Base-by-base conservation (phyloP, 1,140 invertebrate genomes). In the Drosophila subpulchrella region DNA sequence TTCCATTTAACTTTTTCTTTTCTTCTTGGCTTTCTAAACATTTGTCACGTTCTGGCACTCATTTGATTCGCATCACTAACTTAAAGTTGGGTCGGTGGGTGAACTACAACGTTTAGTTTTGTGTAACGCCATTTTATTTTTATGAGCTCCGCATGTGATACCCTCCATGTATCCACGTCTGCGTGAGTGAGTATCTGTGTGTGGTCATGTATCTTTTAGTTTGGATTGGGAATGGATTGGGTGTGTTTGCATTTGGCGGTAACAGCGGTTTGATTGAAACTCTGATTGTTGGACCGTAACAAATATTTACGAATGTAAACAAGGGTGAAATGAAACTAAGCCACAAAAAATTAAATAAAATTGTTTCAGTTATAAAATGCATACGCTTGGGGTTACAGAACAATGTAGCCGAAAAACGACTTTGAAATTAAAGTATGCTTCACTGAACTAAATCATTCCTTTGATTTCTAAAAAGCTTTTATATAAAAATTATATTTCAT, bases 41-140 rank as follows among this genome's bases (percentile, higher is more conserved):
- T 24, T 53, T 55, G 62, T 39, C 62, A 56, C 63, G 15, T 54
- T 56, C 50, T 39, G 41, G 12, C 51, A 15, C 20, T 70, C 11
- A 57, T 71, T 71, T 39, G 30, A 57, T 32, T 36, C 41, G 38
- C 71, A 75, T 51, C 59, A 30, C 72, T 51, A 47, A 51, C 51
- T 42, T 1, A n/a, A 17, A 50, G 17, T 41, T 42, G n/a, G 12
- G 36, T 13, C 4, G 30, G 27, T 38, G 12, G 66, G 41, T 39
- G 46, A 46, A 10, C 0, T 39, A 73, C 34, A 67, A 53, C 66
- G 75, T 76, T 83, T 76, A 88, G 75, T 88, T 78, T 71, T 61
- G 38, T 75, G 82, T 78, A 81, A 67, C 73, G 82, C 74, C 78
- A 85, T 81, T 81, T 81, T 85, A 75, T 71, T 85, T 85, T 81